phyloP scores from a whole-genome alignment of 53 echinoderm and acorn worm species.

The Apostichopus leukothele region DNA sequence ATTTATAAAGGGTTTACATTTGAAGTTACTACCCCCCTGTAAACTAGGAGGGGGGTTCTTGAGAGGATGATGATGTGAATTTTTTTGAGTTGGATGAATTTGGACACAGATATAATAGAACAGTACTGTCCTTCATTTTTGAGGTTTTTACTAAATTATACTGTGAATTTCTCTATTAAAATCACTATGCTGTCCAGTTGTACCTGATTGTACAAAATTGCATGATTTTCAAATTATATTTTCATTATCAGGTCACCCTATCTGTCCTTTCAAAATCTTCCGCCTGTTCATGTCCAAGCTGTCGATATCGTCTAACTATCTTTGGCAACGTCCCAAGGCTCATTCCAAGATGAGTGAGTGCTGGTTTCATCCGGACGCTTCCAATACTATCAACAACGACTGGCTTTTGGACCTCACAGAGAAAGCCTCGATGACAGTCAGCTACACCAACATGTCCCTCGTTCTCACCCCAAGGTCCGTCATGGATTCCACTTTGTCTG shows the following conservation, averaged over 20 bases:
- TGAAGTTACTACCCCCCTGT: too few species aligned
- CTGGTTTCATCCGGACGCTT: slow-evolving; percentile 26
- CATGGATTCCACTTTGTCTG: slow-evolving; percentile 14
- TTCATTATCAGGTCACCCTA: slow-evolving; percentile 26
- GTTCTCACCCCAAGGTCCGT: slow-evolving; percentile 34
- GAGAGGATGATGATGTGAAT: too few species aligned
- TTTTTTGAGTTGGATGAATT: too few species aligned
- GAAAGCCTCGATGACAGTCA: slow-evolving; percentile 37
- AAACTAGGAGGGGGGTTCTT: too few species aligned
- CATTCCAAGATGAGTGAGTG: neutral
- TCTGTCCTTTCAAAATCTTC: slow-evolving; percentile 44
- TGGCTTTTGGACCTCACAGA: slow-evolving; percentile 41
- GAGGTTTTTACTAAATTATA: too few species aligned
- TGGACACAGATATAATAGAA: too few species aligned
- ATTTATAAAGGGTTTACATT: too few species aligned
- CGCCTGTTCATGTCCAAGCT: slow-evolving; percentile 43
- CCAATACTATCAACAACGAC: slow-evolving; percentile 32
- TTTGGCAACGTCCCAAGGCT: slow-evolving; percentile 39
- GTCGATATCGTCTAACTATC: slow-evolving; percentile 30
- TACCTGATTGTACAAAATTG: too few species aligned
- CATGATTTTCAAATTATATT: too few species aligned
- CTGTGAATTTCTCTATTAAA: too few species aligned
- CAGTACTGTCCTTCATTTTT: too few species aligned
- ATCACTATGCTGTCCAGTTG: too few species aligned
- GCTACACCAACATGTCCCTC: slow-evolving; percentile 48